phyloP scores from a whole-genome alignment of 2,888 invertebrate genomes.

The Acanthoscelides obtectus region DNA sequence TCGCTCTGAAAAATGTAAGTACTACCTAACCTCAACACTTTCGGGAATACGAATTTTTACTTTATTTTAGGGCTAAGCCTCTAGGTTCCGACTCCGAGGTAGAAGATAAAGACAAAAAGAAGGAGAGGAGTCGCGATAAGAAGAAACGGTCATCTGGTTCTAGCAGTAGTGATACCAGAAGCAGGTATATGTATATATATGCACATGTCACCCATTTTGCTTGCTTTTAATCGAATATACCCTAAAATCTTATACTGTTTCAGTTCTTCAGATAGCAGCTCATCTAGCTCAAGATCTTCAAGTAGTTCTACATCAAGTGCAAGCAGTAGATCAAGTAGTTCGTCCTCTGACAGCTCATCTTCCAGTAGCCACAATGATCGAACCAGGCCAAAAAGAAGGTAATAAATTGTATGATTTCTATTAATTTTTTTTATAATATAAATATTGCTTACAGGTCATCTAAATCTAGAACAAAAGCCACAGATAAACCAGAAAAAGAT shows the following conservation, averaged over 20 bases:
- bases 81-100: constrained; percentile 66
- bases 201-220: neutral
- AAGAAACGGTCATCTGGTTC: constrained; percentile 70
- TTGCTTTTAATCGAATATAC: neutral
- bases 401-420: constrained; percentile 19
- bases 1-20: neutral
- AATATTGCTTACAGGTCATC: no score
- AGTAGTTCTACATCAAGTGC: constrained; percentile 68
- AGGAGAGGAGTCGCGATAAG: constrained; percentile 57
- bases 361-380: constrained; percentile 63
- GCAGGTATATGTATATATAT: constrained; percentile 23
- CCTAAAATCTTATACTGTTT: constrained; percentile 27
- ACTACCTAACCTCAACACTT: neutral
- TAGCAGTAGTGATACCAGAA: constrained; percentile 76
- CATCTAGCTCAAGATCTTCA: constrained; percentile 76
- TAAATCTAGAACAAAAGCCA: constrained; percentile 32
- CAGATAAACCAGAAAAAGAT: constrained; percentile 43
- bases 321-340: constrained; percentile 51
- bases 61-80: constrained; percentile 64
- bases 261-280: constrained; percentile 76
- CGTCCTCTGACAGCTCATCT: constrained; percentile 59
- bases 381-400: constrained; percentile 61
- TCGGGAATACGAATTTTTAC: neutral
- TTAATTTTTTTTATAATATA: neutral
- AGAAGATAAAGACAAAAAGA: constrained; percentile 66